A percentile compares a stretch with the other conserved stretches of the same genome.
These are phyloP conservation scores for Pseudocheirus occidentalis DNA, from an alignment of 2,797 vertebrate genomes.

Conservation along the genomic window DNA sequence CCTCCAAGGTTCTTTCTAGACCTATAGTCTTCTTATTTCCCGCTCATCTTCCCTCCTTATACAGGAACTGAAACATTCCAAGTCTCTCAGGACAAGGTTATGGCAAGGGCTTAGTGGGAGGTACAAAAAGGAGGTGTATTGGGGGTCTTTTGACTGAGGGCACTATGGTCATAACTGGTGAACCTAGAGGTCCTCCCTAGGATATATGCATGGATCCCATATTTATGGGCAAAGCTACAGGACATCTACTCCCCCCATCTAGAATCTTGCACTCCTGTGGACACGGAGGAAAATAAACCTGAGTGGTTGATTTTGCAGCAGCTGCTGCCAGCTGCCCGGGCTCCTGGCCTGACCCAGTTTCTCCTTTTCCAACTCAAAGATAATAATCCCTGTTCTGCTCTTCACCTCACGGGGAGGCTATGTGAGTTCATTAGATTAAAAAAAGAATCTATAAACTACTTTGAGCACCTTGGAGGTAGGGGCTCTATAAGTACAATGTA, in stretches of 20 bases:
- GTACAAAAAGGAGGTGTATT: neutral
- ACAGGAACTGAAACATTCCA: neutral
- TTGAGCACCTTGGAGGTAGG: conserved; percentile 75
- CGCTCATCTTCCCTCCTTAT: neutral
- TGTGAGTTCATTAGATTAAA: conserved; percentile 79
- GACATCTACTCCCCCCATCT: neutral
- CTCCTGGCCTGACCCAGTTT: conserved; percentile 75
- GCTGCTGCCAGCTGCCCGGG: conserved; percentile 20
- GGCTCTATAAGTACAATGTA: conserved; percentile 78
- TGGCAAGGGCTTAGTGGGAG: neutral
- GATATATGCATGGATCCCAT: neutral
- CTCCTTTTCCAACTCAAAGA: conserved; percentile 52
- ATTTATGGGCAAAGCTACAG: neutral
- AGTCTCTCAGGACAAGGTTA: neutral
- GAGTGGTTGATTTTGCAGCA: conserved; percentile 20
- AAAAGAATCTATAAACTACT: conserved; percentile 77
- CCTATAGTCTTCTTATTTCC: neutral
- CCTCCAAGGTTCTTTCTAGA: neutral
- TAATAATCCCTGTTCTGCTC: conserved; percentile 66
- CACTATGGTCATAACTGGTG: neutral
- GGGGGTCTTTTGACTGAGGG: neutral
- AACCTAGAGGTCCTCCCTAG: neutral
- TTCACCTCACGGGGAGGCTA: conserved; percentile 72
- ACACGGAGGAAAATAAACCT: neutral
- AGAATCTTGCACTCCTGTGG: neutral